Evolutionary conservation across 2,113 vertebrate species (phyloP).

Genomic region (Oreotragus oreotragus): DNA sequence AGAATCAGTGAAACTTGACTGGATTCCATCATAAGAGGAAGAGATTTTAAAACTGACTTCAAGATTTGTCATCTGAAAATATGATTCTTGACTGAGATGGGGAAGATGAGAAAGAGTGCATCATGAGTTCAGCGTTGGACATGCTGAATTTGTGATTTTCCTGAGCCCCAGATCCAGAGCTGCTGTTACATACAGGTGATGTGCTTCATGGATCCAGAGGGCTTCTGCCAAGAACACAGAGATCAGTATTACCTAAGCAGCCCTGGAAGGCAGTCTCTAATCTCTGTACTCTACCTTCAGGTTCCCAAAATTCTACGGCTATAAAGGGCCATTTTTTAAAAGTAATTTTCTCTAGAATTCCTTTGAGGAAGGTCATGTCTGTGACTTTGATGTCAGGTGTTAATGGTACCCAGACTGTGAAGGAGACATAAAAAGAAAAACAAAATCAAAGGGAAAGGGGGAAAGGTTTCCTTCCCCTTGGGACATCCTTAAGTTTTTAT

Average conservation of each 20-base stretch:
- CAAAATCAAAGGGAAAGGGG: constrained; percentile 15
- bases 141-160: neutral
- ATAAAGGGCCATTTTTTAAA: neutral
- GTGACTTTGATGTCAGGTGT: constrained; percentile 48
- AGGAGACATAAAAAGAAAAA: neutral
- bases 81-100: neutral
- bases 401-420: constrained; percentile 38
- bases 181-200: neutral
- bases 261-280: neutral
- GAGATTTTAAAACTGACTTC: neutral
- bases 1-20: neutral
- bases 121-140: neutral
- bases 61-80: neutral
- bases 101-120: neutral
- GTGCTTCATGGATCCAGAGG: rapidly evolving
- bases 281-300: neutral
- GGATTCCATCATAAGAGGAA: neutral
- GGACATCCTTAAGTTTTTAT: constrained; percentile 18
- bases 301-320: neutral
- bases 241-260: neutral
- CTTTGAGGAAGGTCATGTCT: constrained; percentile 5
- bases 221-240: neutral
- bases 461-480: neutral
- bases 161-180: neutral
- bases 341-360: constrained; percentile 35